These are phyloP conservation scores for Pteruthius melanotis DNA, from an alignment of 2,113 vertebrate genomes.

Conservation along the genomic window DNA sequence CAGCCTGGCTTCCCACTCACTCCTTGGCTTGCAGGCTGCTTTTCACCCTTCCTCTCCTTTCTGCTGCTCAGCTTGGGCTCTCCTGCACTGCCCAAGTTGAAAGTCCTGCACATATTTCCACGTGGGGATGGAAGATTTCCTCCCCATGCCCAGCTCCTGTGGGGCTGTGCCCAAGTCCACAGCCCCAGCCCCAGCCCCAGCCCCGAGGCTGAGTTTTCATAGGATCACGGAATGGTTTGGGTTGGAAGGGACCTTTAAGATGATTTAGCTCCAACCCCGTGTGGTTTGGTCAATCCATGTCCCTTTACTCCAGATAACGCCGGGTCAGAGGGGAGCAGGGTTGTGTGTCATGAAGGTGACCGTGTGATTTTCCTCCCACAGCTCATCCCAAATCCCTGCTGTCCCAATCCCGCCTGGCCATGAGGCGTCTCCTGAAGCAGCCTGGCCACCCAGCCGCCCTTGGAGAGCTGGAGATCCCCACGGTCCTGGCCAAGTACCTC, in stretches of 20 bases:
- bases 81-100: rapidly evolving
- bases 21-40: background rate
- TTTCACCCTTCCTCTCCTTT: background rate
- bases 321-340: background rate
- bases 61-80: background rate
- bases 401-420: slow-evolving; percentile 82
- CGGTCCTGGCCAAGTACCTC: slow-evolving; percentile 82
- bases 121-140: background rate
- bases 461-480: slow-evolving; percentile 79
- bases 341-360: background rate
- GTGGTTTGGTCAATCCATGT: rapidly evolving
- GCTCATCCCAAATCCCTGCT: slow-evolving; percentile 87
- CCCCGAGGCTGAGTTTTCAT: background rate
- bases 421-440: slow-evolving; percentile 72
- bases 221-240: background rate
- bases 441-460: slow-evolving; percentile 52
- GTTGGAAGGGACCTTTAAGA: background rate
- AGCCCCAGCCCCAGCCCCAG: background rate
- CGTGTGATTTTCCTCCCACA: slow-evolving; percentile 30
- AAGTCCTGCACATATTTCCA: background rate
- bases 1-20: background rate
- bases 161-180: rapidly evolving
- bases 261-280: rapidly evolving
- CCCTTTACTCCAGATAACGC: rapidly evolving
- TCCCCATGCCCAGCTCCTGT: rapidly evolving